Evolutionary conservation across 2,888 invertebrate genomes (phyloP), one percentile per base, ranked within the genome.

Genomic region (Protonemura montana): DNA sequence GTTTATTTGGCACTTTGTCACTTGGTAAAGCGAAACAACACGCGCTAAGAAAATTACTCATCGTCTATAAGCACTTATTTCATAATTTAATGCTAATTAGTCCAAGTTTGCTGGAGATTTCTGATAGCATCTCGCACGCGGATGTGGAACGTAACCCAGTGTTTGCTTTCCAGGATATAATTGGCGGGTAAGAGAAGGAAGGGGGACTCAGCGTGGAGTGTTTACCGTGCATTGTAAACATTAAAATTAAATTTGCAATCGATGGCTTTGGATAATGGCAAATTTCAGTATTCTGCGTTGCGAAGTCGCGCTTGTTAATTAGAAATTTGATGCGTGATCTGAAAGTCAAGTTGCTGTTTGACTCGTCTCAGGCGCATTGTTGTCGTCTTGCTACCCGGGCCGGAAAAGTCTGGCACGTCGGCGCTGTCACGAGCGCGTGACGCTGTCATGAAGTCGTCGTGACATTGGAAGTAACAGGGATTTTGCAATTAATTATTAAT

Each of bases 221-320:
- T 59, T 59, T 59, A 59, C 59, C 59, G 59, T 59, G 59, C 59
- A 59, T 59, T 59, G 59, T 59, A 59, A 59, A 59, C 59, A 59
- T 59, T 13, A 59, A 59, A 59, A 59, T 59, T 59, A 59, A 59
- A 59, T 59, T 59, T 59, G 1, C 59, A 59, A 59, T 59, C 59
- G 59, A 59, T 59, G 21, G 59, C 6, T 10, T 21, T 59, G 21
- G 59, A 21, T 59, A 59, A 59, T 59, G 59, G 59, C 59, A 21
- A 21, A 59, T 59, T 10, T 59, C 21, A 59, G 59, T 59, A 59
- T 59, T 10, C 59, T 59, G 59, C 21, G 59, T 59, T n/a, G 13
- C 59, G 13, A 1, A 10, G 59, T 10, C 16, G 59, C 35, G 59
- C 16, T 59, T 59, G 59, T 59, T 59, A 59, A 59, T 59, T 59